Evolutionary conservation across 23 tunicate genomes (phyloP).

Genomic region (Phallusia fumigata): DNA sequence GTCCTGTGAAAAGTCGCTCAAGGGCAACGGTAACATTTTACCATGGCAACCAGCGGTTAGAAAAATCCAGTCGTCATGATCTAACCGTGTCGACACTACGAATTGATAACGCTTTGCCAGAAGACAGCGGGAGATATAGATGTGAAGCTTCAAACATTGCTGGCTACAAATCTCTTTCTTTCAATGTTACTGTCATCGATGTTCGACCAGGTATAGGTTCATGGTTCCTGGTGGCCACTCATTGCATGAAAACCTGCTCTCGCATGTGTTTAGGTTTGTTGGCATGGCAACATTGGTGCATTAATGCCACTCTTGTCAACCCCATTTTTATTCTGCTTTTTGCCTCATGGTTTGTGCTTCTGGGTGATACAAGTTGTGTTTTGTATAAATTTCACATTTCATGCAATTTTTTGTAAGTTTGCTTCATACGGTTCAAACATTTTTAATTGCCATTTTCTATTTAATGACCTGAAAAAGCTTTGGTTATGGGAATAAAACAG

Average conservation of each 20-base stretch:
- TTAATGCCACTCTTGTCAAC: too few relatives aligned
- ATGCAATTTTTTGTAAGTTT: too few relatives aligned
- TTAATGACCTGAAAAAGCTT: too few relatives aligned
- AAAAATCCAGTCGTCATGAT: not conserved
- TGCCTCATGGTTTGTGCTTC: too few relatives aligned
- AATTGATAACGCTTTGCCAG: slow-evolving; percentile 77
- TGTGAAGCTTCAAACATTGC: slow-evolving; percentile 74
- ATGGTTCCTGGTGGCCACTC: not conserved
- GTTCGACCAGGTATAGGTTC: not conserved
- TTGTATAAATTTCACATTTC: too few relatives aligned
- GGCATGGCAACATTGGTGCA: slow-evolving; percentile 14
- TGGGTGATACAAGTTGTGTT: too few relatives aligned
- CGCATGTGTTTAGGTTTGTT: not conserved
- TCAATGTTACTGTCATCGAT: slow-evolving; percentile 9
- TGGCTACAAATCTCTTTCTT: slow-evolving; percentile 28
- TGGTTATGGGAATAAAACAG: too few relatives aligned
- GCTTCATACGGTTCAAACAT: too few relatives aligned
- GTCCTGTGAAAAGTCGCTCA: not conserved
- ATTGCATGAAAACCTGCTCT: slow-evolving; percentile 12
- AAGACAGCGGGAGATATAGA: slow-evolving; percentile 76
- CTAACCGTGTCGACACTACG: not conserved
- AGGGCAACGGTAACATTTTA: not conserved
- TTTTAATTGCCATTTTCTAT: too few relatives aligned
- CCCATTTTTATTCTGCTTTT: too few relatives aligned
- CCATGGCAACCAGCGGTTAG: not conserved